Evolutionary conservation across 2,797 vertebrate species (phyloP).

Genomic region (Ambastaia sidthimunki): DNA sequence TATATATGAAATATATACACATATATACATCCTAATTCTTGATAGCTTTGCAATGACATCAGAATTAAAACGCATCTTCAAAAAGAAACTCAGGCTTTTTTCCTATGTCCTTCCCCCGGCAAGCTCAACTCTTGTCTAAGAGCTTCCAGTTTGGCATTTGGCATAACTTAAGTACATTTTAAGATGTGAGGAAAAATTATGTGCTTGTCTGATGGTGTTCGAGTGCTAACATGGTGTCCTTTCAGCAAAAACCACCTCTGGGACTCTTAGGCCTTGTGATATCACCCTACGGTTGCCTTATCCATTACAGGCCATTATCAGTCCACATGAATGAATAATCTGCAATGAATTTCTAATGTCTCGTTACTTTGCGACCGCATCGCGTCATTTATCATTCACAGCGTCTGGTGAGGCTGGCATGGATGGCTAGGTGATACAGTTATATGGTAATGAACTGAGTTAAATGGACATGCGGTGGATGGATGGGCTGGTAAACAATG

Average conservation of each 20-base stretch:
- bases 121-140: slow-evolving; percentile 19
- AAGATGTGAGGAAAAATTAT: slow-evolving; percentile 33
- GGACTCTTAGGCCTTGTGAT: slow-evolving; percentile 41
- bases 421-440: slow-evolving; percentile 29
- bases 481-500: slow-evolving; percentile 27
- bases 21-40: background rate
- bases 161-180: slow-evolving; percentile 34
- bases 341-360: slow-evolving; percentile 68
- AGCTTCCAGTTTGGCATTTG: slow-evolving; percentile 8
- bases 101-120: slow-evolving; percentile 4
- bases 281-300: slow-evolving; percentile 50
- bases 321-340: slow-evolving; percentile 62
- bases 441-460: slow-evolving; percentile 14
- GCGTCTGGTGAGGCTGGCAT: slow-evolving; percentile 52
- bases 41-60: slow-evolving; percentile 34
- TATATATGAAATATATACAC: no score
- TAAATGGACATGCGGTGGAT: slow-evolving; percentile 29
- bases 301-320: slow-evolving; percentile 65
- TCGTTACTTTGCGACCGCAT: slow-evolving; percentile 52
- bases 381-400: slow-evolving; percentile 61
- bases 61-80: slow-evolving; percentile 29
- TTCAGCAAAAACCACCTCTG: slow-evolving; percentile 12
- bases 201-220: slow-evolving; percentile 50
- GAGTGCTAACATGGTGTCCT: slow-evolving; percentile 38
- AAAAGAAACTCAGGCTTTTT: slow-evolving; percentile 47